Evolutionary conservation across 2,888 invertebrate species (phyloP).

Genomic region (Patella pellucida): DNA sequence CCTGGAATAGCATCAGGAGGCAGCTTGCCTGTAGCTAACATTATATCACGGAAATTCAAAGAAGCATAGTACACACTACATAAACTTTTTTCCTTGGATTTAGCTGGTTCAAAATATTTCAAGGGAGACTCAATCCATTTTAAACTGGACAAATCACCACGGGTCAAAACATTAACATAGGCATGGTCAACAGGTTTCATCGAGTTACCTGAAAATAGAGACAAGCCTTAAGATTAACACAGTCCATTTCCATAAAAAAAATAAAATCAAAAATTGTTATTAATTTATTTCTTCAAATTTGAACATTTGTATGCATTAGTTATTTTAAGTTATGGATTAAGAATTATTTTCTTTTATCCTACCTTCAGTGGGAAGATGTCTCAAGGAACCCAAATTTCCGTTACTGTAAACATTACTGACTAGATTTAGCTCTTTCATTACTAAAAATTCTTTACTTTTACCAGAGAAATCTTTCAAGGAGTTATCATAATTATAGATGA

Average conservation of each 20-base stretch:
- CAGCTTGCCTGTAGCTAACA: slow-evolving; percentile 97
- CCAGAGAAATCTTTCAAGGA: slow-evolving; percentile 21
- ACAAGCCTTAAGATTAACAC: too few relatives aligned
- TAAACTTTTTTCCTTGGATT: slow-evolving; percentile 76
- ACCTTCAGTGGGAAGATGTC: slow-evolving; percentile 78
- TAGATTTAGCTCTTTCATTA: slow-evolving; percentile 78
- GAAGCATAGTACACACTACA: slow-evolving; percentile 94
- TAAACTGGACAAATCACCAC: slow-evolving; percentile 93
- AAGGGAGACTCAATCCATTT: slow-evolving; percentile 91
- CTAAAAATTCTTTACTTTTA: slow-evolving; percentile 38
- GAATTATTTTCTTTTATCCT: slow-evolving; percentile 6
- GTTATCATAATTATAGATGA: slow-evolving; percentile 25
- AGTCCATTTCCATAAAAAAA: too few relatives aligned
- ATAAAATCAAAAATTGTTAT: too few relatives aligned
- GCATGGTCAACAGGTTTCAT: slow-evolving; percentile 83
- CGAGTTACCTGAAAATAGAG: background rate
- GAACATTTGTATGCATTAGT: too few relatives aligned
- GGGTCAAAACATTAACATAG: slow-evolving; percentile 90
- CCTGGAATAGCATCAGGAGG: slow-evolving; percentile 94
- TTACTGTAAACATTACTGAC: slow-evolving; percentile 87
- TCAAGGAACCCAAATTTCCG: slow-evolving; percentile 87
- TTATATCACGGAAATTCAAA: slow-evolving; percentile 97
- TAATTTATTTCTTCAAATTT: too few relatives aligned
- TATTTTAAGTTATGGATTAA: too few relatives aligned
- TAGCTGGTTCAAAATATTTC: slow-evolving; percentile 44